Conservation (phyloP, 2,888 invertebrate species). For the Lampropteryx suffumata region DNA sequence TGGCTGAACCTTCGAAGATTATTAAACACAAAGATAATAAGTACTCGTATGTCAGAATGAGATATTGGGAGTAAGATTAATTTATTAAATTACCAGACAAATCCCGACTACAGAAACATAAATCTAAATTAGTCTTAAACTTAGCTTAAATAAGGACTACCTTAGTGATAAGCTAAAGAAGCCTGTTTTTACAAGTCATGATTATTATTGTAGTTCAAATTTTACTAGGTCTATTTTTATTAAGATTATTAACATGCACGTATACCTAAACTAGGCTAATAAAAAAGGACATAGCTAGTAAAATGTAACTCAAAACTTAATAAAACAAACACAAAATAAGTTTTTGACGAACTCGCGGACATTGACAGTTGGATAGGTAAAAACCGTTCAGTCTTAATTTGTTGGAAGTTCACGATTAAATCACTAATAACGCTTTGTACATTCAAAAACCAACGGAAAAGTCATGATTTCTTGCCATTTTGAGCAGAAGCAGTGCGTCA, state of each 20-base stretch:
- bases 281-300: not conserved
- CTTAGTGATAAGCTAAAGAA: slow-evolving; percentile 1
- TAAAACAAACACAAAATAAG: slow-evolving; percentile 3
- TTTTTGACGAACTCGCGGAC: slow-evolving; percentile 27
- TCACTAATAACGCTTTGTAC: slow-evolving; percentile 47
- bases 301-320: not conserved
- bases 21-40: too few species aligned
- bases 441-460: slow-evolving; percentile 28
- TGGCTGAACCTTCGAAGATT: too few species aligned
- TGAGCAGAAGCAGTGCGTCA: too few species aligned
- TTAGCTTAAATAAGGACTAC: not conserved
- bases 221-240: not conserved
- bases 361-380: slow-evolving; percentile 27
- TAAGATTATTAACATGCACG: slow-evolving; percentile 7
- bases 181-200: not conserved
- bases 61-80: not conserved
- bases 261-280: not conserved
- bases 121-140: slow-evolving; percentile 1
- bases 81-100: slow-evolving; percentile 41
- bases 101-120: slow-evolving; percentile 44
- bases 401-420: slow-evolving; percentile 33
- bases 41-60: too few species aligned
- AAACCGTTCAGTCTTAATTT: slow-evolving; percentile 37
- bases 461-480: too few species aligned
- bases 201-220: not conserved